Conservation (phyloP, 2,113 vertebrate genomes). For the Jacana jacana region DNA sequence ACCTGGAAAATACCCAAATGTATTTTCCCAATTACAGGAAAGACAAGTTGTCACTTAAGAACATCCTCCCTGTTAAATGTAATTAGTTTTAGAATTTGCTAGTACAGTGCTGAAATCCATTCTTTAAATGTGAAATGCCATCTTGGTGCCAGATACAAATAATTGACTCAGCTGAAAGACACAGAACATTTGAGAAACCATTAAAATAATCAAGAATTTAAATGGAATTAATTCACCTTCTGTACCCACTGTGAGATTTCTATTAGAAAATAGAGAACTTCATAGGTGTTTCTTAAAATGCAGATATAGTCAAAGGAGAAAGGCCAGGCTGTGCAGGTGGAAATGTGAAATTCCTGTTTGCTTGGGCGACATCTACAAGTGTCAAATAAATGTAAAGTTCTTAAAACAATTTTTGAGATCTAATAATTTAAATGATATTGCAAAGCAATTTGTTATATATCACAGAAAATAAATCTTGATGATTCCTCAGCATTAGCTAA, state of each 20-base stretch:
- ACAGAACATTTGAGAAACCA: not conserved
- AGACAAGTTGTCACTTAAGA: not conserved
- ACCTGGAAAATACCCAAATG: slow-evolving; percentile 32
- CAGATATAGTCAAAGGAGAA: not conserved
- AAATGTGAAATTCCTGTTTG: not conserved
- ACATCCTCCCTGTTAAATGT: not conserved
- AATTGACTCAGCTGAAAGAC: not conserved
- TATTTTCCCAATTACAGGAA: slow-evolving; percentile 54
- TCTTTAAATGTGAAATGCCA: slow-evolving; percentile 14
- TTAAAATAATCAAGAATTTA: not conserved
- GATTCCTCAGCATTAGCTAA: not conserved
- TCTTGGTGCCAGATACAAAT: slow-evolving; percentile 9
- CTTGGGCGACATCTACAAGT: not conserved
- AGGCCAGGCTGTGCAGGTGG: not conserved
- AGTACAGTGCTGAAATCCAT: not conserved
- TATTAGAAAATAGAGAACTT: not conserved
- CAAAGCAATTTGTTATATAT: not conserved
- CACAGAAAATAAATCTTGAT: not conserved
- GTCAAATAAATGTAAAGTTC: not conserved
- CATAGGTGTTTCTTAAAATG: not conserved
- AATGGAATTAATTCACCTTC: not conserved
- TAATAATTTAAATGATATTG: not conserved
- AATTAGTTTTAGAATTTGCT: slow-evolving; percentile 33
- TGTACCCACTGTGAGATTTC: not conserved
- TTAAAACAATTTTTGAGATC: not conserved